Conservation (phyloP, 2,888 invertebrate genomes). For the Tipula helvola region DNA sequence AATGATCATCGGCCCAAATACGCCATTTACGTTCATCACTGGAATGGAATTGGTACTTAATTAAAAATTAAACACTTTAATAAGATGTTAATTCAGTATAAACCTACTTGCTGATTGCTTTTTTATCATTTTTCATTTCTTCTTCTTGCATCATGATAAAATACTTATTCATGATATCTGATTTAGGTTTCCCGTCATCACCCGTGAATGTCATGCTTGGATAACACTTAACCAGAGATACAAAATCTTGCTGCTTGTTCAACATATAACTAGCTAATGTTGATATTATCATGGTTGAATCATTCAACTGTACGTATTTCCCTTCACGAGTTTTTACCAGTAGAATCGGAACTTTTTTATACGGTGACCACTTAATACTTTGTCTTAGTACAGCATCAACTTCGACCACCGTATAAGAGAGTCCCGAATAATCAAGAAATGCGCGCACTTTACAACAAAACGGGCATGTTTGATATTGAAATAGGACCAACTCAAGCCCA, state of each 20-base stretch:
- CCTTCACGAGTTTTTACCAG: slow-evolving; percentile 60
- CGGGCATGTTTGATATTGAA: slow-evolving; percentile 95
- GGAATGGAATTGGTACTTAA: slow-evolving; percentile 9
- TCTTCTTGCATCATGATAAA: slow-evolving; percentile 65
- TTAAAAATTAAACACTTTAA: neutral
- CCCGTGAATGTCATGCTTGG: slow-evolving; percentile 56
- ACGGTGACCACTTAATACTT: slow-evolving; percentile 84
- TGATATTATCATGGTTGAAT: slow-evolving; percentile 90
- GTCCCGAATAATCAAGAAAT: slow-evolving; percentile 81
- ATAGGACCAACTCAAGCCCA: slow-evolving; percentile 71
- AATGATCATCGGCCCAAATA: slow-evolving; percentile 81
- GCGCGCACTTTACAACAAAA: slow-evolving; percentile 89
- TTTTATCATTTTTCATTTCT: slow-evolving; percentile 33
- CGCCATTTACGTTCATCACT: slow-evolving; percentile 93
- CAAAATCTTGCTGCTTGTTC: slow-evolving; percentile 44
- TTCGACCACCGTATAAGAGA: slow-evolving; percentile 92
- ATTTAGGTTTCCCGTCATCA: slow-evolving; percentile 50
- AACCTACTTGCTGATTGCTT: slow-evolving; percentile 16
- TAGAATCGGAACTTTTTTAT: slow-evolving; percentile 91
- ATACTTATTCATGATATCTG: slow-evolving; percentile 77
- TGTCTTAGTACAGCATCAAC: slow-evolving; percentile 90
- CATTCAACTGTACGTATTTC: slow-evolving; percentile 72
- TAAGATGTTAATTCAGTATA: neutral
- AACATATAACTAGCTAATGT: slow-evolving; percentile 64
- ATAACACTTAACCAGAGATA: slow-evolving; percentile 63